Evolutionary conservation across 2,113 vertebrate genomes (phyloP).

Genomic region (Panthera uncia): DNA sequence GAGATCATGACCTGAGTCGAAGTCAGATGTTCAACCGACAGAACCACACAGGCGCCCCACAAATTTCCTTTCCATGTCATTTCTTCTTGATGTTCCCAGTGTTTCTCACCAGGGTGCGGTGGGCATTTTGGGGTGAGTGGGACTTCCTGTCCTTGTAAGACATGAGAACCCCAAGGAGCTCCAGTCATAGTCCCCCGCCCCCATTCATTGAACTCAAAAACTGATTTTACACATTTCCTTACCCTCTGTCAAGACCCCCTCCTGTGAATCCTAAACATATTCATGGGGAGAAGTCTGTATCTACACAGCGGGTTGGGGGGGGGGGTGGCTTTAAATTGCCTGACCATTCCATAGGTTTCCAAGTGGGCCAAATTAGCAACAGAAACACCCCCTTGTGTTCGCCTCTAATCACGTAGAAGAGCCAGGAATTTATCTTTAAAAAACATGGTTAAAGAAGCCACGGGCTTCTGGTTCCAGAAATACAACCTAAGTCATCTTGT

Average conservation of each 20-base stretch:
- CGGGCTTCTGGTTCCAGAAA: not conserved
- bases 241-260: not conserved
- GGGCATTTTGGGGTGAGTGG: not conserved
- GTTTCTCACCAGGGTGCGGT: not conserved
- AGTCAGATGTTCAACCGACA: no score
- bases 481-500: not conserved
- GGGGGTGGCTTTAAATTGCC: not conserved
- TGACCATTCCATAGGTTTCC: not conserved
- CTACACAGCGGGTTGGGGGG: fast-evolving
- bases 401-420: not conserved
- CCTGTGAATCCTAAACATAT: not conserved
- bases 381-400: not conserved
- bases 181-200: not conserved
- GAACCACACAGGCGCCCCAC: not conserved
- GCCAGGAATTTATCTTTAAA: not conserved
- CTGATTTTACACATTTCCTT: not conserved
- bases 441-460: not conserved
- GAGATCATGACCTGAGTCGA: no score
- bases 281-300: not conserved
- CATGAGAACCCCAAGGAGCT: not conserved
- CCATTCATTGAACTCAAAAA: not conserved
- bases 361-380: not conserved
- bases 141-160: not conserved
- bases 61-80: not conserved
- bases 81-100: not conserved